A percentile compares a stretch with the other conserved stretches of the same genome.
These are phyloP conservation scores for Columba guinea DNA, from an alignment of 2,797 vertebrate species.

Conservation along the genomic window DNA sequence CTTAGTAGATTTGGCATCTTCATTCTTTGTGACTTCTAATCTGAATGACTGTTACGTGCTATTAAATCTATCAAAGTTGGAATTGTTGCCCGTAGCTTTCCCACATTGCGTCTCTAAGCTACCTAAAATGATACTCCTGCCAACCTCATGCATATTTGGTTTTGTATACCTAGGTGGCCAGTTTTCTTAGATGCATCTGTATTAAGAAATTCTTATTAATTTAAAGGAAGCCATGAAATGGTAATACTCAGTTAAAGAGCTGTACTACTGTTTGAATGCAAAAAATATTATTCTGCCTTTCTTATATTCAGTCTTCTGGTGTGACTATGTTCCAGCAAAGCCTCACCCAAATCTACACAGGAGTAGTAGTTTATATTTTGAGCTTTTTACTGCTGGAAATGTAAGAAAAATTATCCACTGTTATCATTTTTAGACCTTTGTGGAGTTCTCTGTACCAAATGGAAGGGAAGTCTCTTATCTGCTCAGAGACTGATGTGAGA, in stretches of 20 bases:
- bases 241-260: background rate
- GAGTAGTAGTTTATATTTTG: background rate
- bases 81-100: constrained; percentile 42
- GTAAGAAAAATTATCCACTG: background rate
- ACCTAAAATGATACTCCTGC: background rate
- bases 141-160: background rate
- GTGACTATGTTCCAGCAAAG: background rate
- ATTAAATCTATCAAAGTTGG: background rate
- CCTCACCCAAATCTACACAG: background rate
- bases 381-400: background rate
- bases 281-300: constrained; percentile 8
- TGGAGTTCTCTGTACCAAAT: background rate
- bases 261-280: background rate
- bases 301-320: background rate
- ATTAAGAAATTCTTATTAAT: constrained; percentile 13
- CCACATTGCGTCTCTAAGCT: background rate
- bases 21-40: constrained; percentile 6
- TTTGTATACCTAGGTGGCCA: background rate
- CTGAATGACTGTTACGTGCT: constrained; percentile 20
- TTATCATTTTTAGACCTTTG: constrained; percentile 11
- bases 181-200: constrained; percentile 13
- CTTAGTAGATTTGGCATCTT: constrained; percentile 10
- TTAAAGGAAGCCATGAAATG: background rate
- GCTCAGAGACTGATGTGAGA: background rate
- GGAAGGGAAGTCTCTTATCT: constrained; percentile 39